Percentiles rank a stretch among this genome's conserved stretches.
Conservation (phyloP, 2,113 vertebrate genomes). For the Salvelinus alpinus region DNA sequence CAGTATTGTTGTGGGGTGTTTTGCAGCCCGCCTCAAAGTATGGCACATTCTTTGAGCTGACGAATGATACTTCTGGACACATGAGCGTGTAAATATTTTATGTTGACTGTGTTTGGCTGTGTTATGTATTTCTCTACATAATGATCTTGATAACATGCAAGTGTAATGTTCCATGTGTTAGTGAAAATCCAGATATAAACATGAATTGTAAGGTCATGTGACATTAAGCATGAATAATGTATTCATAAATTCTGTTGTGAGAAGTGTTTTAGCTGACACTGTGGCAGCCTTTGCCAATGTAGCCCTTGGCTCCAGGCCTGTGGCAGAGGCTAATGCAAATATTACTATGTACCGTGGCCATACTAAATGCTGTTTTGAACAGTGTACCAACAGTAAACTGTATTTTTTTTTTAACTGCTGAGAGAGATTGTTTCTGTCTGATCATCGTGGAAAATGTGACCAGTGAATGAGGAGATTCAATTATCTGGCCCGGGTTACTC, state of each 20-base stretch:
- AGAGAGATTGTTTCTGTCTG: no score
- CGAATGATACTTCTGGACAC: constrained; percentile 33
- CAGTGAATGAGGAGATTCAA: no score
- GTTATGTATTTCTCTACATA: constrained; percentile 15
- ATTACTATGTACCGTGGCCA: not conserved
- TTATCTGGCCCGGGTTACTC: no score
- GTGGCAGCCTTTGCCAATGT: no score
- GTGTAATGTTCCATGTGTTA: constrained; percentile 14
- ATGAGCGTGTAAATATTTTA: constrained; percentile 37
- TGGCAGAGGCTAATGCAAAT: not conserved
- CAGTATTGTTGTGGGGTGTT: constrained; percentile 9
- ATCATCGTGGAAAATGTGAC: no score
- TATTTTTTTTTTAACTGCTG: no score
- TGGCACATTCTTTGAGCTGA: constrained; percentile 30
- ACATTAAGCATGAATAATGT: constrained; percentile 61
- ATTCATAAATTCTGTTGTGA: not conserved
- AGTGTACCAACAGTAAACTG: no score
- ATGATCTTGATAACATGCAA: constrained; percentile 14
- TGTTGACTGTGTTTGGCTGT: constrained; percentile 45
- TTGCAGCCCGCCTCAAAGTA: constrained; percentile 41
- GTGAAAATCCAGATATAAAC: constrained; percentile 9
- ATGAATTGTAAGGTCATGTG: constrained; percentile 32
- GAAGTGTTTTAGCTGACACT: not conserved
- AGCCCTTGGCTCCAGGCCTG: no score
- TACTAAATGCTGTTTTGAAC: no score